Conservation (phyloP, 2,888 invertebrate species). For the Papilio elwesi region DNA sequence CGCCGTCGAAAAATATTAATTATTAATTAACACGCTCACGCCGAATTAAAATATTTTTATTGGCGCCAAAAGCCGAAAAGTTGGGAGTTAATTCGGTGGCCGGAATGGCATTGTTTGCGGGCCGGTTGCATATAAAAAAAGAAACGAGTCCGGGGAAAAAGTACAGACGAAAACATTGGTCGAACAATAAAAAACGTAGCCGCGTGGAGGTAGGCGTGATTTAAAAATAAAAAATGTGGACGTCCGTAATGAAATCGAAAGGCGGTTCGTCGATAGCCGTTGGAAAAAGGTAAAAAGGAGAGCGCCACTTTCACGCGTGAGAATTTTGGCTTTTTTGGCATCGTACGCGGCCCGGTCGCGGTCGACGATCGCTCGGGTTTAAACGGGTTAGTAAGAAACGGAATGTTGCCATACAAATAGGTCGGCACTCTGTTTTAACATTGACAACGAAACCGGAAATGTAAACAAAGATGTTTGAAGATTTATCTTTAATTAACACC, state of each 20-base stretch:
- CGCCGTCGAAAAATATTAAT: conserved; percentile 82
- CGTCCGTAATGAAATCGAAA: conserved; percentile 84
- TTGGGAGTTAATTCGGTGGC: conserved; percentile 81
- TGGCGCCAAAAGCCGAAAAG: conserved; percentile 80
- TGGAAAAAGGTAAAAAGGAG: conserved; percentile 81
- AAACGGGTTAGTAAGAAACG: conserved; percentile 59
- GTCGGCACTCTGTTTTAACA: conserved; percentile 3
- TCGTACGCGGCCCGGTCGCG: conserved; percentile 53
- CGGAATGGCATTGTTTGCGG: conserved; percentile 82
- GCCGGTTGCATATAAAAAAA: conserved; percentile 76
- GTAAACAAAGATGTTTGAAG: not conserved
- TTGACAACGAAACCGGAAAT: conserved; percentile 19
- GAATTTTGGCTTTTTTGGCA: conserved; percentile 78
- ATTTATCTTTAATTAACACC: too few species aligned
- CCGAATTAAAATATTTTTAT: conserved; percentile 83
- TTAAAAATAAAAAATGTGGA: conserved; percentile 82
- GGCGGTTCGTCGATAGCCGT: conserved; percentile 83
- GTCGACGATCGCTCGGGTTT: conserved; percentile 54
- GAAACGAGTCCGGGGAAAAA: conserved; percentile 72
- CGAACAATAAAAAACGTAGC: conserved; percentile 70
- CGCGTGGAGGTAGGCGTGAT: conserved; percentile 78
- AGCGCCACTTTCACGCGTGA: conserved; percentile 81
- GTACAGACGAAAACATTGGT: conserved; percentile 68
- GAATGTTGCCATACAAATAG: conserved; percentile 29
- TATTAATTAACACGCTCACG: conserved; percentile 79